phyloP scores from a whole-genome alignment of 2,113 vertebrate species.

The Aplodontia rufa region DNA sequence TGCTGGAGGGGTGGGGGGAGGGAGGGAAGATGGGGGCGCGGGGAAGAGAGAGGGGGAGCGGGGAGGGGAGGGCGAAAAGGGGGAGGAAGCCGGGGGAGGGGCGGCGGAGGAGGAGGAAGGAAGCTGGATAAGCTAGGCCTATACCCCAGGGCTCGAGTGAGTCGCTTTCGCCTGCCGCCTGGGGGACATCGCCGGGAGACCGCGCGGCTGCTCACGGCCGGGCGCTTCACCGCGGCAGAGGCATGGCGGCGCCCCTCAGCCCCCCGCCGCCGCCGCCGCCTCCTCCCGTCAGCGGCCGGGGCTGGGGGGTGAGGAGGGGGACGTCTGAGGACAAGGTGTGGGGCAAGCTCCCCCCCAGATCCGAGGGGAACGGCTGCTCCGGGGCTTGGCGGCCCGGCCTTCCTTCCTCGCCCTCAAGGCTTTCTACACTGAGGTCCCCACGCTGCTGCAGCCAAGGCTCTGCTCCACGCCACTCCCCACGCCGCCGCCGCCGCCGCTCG shows the following conservation, averaged over 20 bases:
- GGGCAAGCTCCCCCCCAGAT: constrained; percentile 34
- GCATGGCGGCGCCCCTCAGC: constrained; percentile 79
- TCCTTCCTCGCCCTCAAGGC: constrained; percentile 26
- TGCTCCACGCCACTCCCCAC: constrained; percentile 51
- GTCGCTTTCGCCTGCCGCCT: constrained; percentile 84
- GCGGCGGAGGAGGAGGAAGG: constrained; percentile 77
- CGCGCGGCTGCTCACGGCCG: constrained; percentile 62
- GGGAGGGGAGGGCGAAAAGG: constrained; percentile 67
- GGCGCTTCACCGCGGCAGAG: constrained; percentile 70
- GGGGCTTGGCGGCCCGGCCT: constrained; percentile 7
- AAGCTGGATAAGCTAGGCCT: constrained; percentile 84
- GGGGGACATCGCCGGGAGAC: constrained; percentile 86
- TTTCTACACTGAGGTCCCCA: constrained; percentile 13
- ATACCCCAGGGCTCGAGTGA: constrained; percentile 88
- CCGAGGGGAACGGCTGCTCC: constrained; percentile 24
- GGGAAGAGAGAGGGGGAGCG: constrained; percentile 73
- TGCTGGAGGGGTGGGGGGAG: constrained; percentile 79
- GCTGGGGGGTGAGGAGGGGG: constrained; percentile 30
- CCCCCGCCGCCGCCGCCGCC: constrained; percentile 64
- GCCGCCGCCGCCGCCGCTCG: constrained; percentile 28
- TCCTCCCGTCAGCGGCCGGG: constrained; percentile 64
- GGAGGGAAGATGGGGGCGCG: constrained; percentile 73
- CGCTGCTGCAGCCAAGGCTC: constrained; percentile 55
- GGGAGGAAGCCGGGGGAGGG: constrained; percentile 18
- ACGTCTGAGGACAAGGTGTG: constrained; percentile 25